These are phyloP conservation scores for Pollachius pollachius DNA, from an alignment of 2,113 vertebrate species.

Conservation along the genomic window DNA sequence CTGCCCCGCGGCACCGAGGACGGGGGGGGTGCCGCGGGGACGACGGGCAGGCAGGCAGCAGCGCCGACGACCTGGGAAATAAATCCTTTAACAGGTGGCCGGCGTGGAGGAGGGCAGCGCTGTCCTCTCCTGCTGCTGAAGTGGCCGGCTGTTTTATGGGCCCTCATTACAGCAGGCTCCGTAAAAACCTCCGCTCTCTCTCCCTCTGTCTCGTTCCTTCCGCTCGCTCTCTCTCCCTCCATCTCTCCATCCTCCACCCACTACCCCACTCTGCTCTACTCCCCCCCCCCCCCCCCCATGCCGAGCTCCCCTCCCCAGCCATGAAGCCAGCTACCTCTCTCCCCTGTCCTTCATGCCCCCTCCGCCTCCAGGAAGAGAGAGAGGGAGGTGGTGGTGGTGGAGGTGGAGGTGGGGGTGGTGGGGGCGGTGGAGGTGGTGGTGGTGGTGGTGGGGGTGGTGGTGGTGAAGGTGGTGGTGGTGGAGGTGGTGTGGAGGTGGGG, in stretches of 20 bases:
- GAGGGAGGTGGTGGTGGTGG: too few relatives aligned
- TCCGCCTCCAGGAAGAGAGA: too few relatives aligned
- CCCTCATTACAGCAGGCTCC: constrained; percentile 60
- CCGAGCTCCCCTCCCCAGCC: too few relatives aligned
- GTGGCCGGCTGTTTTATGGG: constrained; percentile 62
- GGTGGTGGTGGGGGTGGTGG: too few relatives aligned
- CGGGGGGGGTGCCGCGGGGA: constrained; percentile 48
- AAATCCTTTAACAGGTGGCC: constrained; percentile 70
- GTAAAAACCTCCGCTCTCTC: constrained; percentile 25
- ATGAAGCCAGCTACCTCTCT: too few relatives aligned
- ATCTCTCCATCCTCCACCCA: background rate
- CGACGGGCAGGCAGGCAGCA: constrained; percentile 37
- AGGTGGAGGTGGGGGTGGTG: too few relatives aligned
- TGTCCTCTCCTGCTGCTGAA: constrained; percentile 59
- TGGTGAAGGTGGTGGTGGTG: too few relatives aligned
- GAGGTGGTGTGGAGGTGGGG: too few relatives aligned
- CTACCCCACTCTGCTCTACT: background rate
- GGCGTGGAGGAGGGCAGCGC: constrained; percentile 51
- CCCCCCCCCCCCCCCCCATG: background rate
- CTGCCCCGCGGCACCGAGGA: constrained; percentile 28
- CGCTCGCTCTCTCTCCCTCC: constrained; percentile 9
- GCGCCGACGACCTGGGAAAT: constrained; percentile 60
- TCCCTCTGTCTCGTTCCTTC: background rate
- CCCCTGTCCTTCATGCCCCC: too few relatives aligned
- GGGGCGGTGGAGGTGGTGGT: too few relatives aligned